Evolutionary conservation across 2,888 invertebrate genomes (phyloP).

Genomic region (Drosophila aldrichi): DNA sequence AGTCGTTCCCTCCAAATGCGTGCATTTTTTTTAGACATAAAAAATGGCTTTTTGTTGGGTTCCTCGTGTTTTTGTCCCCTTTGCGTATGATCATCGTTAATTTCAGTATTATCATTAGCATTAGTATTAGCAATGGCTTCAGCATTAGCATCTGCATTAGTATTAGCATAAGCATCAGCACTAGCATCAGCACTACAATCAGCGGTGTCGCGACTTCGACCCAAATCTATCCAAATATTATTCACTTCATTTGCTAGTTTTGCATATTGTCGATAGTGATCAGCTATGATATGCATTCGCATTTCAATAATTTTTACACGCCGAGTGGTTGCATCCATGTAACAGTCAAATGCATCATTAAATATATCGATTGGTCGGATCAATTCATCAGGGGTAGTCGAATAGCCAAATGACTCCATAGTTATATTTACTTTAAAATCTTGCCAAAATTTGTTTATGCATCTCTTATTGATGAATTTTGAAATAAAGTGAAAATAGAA

Average conservation of each 20-base stretch:
- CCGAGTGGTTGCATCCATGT: not conserved
- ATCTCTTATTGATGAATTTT: not conserved
- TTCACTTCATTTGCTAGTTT: not conserved
- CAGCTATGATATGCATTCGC: constrained; percentile 7
- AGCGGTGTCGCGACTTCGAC: not conserved
- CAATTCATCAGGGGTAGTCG: not conserved
- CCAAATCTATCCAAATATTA: not conserved
- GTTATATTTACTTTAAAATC: not conserved
- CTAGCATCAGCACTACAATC: not conserved
- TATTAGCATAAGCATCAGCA: not conserved
- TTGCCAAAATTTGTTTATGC: not conserved
- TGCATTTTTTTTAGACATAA: not conserved
- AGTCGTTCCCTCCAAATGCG: constrained; percentile 4
- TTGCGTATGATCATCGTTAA: not conserved
- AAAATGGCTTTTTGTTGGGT: not conserved
- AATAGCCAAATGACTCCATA: not conserved
- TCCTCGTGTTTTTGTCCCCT: too few species aligned
- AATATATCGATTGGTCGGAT: not conserved
- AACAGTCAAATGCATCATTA: not conserved
- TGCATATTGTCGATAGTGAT: not conserved
- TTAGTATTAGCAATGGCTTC: not conserved
- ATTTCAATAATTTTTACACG: not conserved
- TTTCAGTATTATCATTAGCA: not conserved
- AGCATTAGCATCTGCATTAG: not conserved
- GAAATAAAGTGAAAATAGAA: not conserved